Percentiles rank a stretch among this genome's conserved stretches.
phyloP scores from a whole-genome alignment of 2,888 invertebrate species.

The Catocala sponsa region DNA sequence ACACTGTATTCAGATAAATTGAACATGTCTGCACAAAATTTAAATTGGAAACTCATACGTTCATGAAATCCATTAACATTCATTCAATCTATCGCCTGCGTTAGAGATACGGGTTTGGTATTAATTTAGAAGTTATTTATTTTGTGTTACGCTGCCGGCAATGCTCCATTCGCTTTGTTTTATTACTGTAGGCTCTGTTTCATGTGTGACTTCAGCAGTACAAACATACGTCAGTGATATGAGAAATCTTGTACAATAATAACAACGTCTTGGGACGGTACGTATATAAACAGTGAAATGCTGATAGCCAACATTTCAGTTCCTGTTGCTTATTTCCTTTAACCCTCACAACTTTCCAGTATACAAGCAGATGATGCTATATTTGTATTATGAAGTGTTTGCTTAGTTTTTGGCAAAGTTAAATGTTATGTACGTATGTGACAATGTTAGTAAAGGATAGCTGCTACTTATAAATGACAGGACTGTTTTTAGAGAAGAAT shows the following conservation, averaged over 20 bases:
- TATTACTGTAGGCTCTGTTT: slow-evolving; percentile 5
- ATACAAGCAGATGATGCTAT: background rate
- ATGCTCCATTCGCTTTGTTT: slow-evolving; percentile 16
- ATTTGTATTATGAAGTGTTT: background rate
- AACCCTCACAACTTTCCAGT: background rate
- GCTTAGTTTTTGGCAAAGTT: background rate
- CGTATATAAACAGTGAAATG: slow-evolving; percentile 1
- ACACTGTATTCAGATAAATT: slow-evolving; percentile 33
- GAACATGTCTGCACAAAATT: slow-evolving; percentile 36
- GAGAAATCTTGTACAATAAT: slow-evolving; percentile 3
- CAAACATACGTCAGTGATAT: slow-evolving; percentile 7
- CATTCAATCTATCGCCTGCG: slow-evolving; percentile 28
- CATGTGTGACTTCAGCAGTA: slow-evolving; percentile 2
- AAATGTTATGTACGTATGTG: too few species aligned
- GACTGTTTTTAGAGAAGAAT: too few species aligned
- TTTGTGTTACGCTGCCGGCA: slow-evolving; percentile 22
- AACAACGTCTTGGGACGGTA: slow-evolving; percentile 4
- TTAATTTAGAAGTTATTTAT: slow-evolving; percentile 41
- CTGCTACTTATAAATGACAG: too few species aligned
- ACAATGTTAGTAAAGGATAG: too few species aligned
- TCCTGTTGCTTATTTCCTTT: background rate
- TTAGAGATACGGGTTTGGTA: slow-evolving; percentile 28
- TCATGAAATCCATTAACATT: slow-evolving; percentile 30
- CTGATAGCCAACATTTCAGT: background rate
- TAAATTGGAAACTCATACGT: slow-evolving; percentile 41